A percentile compares a stretch with the other conserved stretches of the same genome.
phyloP scores from a whole-genome alignment of 2,113 vertebrate genomes.

The Mionectes macconnelli region DNA sequence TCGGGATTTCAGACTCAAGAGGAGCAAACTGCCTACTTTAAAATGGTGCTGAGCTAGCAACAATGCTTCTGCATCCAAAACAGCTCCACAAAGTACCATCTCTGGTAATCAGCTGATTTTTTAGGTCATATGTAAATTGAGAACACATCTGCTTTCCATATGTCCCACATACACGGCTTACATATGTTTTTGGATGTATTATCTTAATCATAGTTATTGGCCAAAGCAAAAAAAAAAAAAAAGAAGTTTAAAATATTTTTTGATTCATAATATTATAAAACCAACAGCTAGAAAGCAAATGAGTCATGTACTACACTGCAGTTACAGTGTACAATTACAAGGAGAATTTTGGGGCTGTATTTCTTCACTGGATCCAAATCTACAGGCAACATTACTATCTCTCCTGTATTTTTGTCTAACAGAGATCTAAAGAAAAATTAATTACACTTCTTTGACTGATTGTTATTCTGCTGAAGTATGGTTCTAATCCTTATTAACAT shows the following conservation, averaged over 20 bases:
- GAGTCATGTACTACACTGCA: slow-evolving; percentile 21
- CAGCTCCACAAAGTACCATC: slow-evolving; percentile 59
- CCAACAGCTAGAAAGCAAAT: slow-evolving; percentile 50
- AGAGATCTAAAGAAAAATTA: slow-evolving; percentile 81
- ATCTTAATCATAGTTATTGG: slow-evolving; percentile 93
- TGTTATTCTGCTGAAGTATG: slow-evolving; percentile 79
- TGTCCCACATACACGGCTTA: slow-evolving; percentile 78
- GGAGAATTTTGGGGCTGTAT: slow-evolving; percentile 11
- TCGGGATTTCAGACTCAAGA: background rate
- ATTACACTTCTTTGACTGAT: slow-evolving; percentile 79
- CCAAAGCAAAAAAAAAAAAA: slow-evolving; percentile 70
- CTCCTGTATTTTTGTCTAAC: slow-evolving; percentile 68
- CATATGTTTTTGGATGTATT: slow-evolving; percentile 87
- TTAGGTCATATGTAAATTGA: slow-evolving; percentile 69
- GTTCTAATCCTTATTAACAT: slow-evolving; percentile 94
- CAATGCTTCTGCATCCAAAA: slow-evolving; percentile 42
- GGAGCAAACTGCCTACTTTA: background rate
- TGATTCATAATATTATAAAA: slow-evolving; percentile 46
- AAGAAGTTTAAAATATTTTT: slow-evolving; percentile 56
- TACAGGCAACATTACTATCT: slow-evolving; percentile 47
- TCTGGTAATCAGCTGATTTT: slow-evolving; percentile 72
- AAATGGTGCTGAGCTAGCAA: slow-evolving; percentile 61
- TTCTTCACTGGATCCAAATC: slow-evolving; percentile 6
- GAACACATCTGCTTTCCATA: slow-evolving; percentile 91
- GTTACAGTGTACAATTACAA: slow-evolving; percentile 5